Evolutionary conservation across 2,888 invertebrate species (phyloP).

Genomic region (Erannis defoliaria): DNA sequence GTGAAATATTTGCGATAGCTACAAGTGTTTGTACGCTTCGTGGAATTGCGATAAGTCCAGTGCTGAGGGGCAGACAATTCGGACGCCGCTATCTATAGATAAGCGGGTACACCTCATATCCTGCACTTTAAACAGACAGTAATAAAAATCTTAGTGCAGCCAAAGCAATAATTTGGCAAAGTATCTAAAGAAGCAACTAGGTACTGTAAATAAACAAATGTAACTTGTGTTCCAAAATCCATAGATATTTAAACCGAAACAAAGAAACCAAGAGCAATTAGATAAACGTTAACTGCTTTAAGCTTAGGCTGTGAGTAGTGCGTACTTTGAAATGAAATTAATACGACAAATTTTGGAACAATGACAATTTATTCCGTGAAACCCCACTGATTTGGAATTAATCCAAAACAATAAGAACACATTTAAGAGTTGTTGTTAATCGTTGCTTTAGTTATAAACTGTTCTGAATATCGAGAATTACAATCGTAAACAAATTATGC

Average conservation of each 20-base stretch:
- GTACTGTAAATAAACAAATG: neutral
- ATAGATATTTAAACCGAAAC: neutral
- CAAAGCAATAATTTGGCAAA: neutral
- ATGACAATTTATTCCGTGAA: constrained; percentile 41
- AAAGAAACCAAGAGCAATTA: constrained; percentile 7
- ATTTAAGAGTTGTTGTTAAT: constrained; percentile 21
- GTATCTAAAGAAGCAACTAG: neutral
- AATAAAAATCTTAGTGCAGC: constrained; percentile 2
- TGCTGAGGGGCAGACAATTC: constrained; percentile 68
- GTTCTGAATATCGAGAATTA: constrained; percentile 11
- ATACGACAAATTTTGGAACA: constrained; percentile 35
- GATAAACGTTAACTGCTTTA: constrained; percentile 4
- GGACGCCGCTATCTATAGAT: constrained; percentile 78
- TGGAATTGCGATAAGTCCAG: constrained; percentile 77
- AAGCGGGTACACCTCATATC: constrained; percentile 58
- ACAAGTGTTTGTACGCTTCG: constrained; percentile 77
- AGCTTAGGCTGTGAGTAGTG: neutral
- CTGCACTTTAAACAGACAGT: constrained; percentile 40
- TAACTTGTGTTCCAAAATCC: neutral
- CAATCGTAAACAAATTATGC: constrained; percentile 13
- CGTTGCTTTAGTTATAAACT: constrained; percentile 24
- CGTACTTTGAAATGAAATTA: constrained; percentile 3
- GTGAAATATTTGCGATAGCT: constrained; percentile 80
- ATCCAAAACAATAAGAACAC: constrained; percentile 40
- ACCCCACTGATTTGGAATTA: constrained; percentile 36